phyloP scores from a whole-genome alignment of 2,888 invertebrate genomes.

The Drosophila buzzatii region DNA sequence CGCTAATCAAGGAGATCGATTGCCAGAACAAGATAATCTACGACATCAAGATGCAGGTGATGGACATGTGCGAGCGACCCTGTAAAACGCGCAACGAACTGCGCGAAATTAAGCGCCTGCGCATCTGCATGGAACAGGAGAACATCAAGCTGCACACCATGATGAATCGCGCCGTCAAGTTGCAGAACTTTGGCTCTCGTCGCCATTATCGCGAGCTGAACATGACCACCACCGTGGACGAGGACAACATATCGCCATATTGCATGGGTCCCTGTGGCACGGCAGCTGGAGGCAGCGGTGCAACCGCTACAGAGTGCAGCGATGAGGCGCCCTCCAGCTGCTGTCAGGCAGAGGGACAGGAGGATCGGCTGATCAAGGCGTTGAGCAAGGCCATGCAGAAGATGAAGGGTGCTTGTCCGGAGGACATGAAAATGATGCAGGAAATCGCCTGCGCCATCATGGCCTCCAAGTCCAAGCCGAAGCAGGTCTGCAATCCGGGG shows the following conservation, averaged over 20 bases:
- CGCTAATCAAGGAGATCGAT: conserved; percentile 80
- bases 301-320: conserved; percentile 51
- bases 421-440: conserved; percentile 75
- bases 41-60: conserved; percentile 78
- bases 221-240: conserved; percentile 82
- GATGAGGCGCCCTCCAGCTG: conserved; percentile 50
- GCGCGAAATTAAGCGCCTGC: conserved; percentile 76
- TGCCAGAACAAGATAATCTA: conserved; percentile 81
- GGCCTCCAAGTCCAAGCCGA: conserved; percentile 50
- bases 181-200: conserved; percentile 82
- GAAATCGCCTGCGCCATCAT: conserved; percentile 72
- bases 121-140: conserved; percentile 83
- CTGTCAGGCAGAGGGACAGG: conserved; percentile 50
- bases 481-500: conserved; percentile 54
- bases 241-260: conserved; percentile 76
- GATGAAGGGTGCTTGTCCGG: conserved; percentile 78
- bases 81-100: conserved; percentile 78
- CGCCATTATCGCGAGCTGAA: conserved; percentile 77
- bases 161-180: conserved; percentile 73
- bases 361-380: conserved; percentile 62
- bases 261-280: conserved; percentile 36
- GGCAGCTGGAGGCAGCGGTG: conserved; percentile 16
- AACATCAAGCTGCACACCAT: conserved; percentile 81
- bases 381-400: conserved; percentile 74
- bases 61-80: conserved; percentile 69